phyloP scores from a whole-genome alignment of 2,113 vertebrate genomes.

The Sula dactylatra region DNA sequence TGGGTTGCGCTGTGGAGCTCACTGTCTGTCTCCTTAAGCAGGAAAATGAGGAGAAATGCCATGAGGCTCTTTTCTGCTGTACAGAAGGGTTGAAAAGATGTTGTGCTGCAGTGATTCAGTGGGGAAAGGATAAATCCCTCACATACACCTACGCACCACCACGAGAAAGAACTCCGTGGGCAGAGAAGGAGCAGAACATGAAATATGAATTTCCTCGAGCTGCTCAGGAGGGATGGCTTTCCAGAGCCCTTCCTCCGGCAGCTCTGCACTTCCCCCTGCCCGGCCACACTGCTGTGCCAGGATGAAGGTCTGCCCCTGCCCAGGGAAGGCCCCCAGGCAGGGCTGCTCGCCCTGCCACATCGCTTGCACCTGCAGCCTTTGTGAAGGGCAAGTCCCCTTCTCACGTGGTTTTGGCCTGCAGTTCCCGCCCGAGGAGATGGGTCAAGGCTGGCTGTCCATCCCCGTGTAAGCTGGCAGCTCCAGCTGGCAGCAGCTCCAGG shows the following conservation, averaged over 20 bases:
- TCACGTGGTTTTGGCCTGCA: fast-evolving
- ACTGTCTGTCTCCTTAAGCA: background rate
- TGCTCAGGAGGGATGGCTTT: background rate
- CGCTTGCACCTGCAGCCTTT: background rate
- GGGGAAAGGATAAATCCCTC: conserved; percentile 69
- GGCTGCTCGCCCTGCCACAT: background rate
- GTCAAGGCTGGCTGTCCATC: background rate
- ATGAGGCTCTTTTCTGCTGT: conserved; percentile 17
- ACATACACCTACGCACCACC: conserved; percentile 63
- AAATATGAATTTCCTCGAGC: conserved; percentile 54
- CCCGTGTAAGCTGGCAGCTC: background rate
- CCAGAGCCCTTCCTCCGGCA: background rate
- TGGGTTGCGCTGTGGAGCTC: background rate
- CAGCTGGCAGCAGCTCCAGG: background rate
- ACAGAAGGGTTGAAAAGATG: conserved; percentile 66
- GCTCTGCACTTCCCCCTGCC: background rate
- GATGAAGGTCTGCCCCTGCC: background rate
- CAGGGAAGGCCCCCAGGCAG: background rate
- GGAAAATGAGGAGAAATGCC: conserved; percentile 6
- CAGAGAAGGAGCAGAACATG: conserved; percentile 62
- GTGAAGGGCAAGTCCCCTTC: fast-evolving
- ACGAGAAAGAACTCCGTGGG: conserved; percentile 66
- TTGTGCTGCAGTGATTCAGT: conserved; percentile 69
- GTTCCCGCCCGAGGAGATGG: fast-evolving
- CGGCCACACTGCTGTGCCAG: fast-evolving